Base-by-base conservation (phyloP, 2,113 vertebrate species). In the Hydrochoerus hydrochaeris region DNA sequence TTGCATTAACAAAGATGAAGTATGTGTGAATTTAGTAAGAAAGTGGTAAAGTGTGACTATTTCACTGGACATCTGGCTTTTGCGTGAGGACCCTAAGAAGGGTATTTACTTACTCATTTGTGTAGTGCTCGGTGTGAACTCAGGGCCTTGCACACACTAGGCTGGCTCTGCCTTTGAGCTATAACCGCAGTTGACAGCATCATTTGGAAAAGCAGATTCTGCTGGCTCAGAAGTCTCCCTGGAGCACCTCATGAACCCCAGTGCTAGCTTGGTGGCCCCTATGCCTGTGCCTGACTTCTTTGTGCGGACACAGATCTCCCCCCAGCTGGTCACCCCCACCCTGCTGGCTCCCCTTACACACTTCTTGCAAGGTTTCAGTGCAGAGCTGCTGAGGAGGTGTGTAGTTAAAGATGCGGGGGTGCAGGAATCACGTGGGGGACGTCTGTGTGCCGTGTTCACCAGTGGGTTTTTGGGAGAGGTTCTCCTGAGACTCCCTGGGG, bases 391-490 rank as follows among this genome's bases (percentile, higher is more conserved):
- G 32, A 69, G 44, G 17, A 57, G n/a, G 17, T 0, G 24, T 41
- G 22, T 5, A 3, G n/a, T 1, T 9, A 38, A 65, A 28, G 13
- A 62, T 13, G 22, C n/a, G 38, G n/a, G 17, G 24, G 24, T 67
- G 46, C 26, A 54, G 85, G 26, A 0, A 11, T 52, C 2, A 2
- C 7, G 13, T 49, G 73, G 44, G 73, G 7, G 0, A 7, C 13
- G 5, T 16, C 49, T 26, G 35, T 7, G 0, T 35, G 28, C 2
- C 19, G 58, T 19, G 32, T 2, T 60, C 57, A 0, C 10, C 14
- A 62, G 38, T 7, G 12, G 52, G 38, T 16, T 38, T 77, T 44
- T 8, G 7, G 46, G 57, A 16, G 38, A 22, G 14, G 32, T 41
- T 78, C 83, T 54, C 57, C 32, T 65, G 54, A 52, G 91, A 38